Percentiles rank a stretch among this genome's conserved stretches.
These are phyloP conservation scores for Coturnix japonica DNA, from an alignment of 2,113 vertebrate genomes.

Conservation along the genomic window DNA sequence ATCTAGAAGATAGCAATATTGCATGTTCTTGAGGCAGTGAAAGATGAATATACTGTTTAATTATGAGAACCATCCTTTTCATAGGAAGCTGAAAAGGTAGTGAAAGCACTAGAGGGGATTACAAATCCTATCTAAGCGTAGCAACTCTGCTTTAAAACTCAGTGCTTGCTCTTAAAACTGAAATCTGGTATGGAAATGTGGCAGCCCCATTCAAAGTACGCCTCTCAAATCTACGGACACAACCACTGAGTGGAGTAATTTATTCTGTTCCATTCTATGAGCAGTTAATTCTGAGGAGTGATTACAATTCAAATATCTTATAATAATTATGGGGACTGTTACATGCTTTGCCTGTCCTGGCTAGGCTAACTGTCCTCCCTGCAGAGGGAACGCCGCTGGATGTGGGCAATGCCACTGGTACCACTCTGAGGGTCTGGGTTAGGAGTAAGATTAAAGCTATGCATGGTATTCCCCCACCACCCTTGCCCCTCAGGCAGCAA, in stretches of 20 bases:
- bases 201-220: rapidly evolving
- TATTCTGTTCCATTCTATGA: background rate
- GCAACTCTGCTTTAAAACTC: background rate
- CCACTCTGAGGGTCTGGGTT: background rate
- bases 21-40: background rate
- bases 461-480: background rate
- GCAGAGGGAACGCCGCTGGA: background rate
- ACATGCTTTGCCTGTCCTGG: background rate
- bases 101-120: background rate
- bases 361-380: background rate
- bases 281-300: background rate
- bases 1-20: background rate
- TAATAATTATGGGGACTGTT: background rate
- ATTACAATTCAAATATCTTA: background rate
- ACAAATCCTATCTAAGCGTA: background rate
- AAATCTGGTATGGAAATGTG: background rate
- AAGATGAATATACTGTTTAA: background rate
- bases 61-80: background rate
- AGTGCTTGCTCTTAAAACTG: background rate
- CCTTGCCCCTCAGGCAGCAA: background rate
- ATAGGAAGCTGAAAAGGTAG: background rate
- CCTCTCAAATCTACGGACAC: background rate
- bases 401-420: background rate
- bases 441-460: background rate
- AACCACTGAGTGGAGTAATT: background rate